A percentile compares a stretch with the other conserved stretches of the same genome.
Evolutionary conservation across 2,797 vertebrate species (phyloP).

Genomic region (Aphelocoma californica): DNA sequence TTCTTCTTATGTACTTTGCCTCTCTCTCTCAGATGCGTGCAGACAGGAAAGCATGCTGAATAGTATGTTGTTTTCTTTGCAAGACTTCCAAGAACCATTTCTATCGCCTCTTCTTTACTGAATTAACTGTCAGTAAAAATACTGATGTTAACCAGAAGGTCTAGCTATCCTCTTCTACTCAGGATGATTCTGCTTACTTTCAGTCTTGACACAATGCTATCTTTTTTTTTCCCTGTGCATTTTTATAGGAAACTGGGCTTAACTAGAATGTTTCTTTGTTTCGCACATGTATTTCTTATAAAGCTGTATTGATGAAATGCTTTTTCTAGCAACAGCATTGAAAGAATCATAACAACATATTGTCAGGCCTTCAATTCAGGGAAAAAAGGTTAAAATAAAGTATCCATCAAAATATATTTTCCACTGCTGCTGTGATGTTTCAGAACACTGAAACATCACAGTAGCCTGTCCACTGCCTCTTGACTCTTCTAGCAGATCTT

Average conservation of each 20-base stretch:
- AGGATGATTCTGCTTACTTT: background rate
- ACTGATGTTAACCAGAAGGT: background rate
- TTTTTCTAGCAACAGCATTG: background rate
- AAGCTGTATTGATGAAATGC: background rate
- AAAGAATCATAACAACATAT: background rate
- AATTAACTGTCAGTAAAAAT: background rate
- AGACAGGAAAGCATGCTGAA: background rate
- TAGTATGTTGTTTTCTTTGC: background rate
- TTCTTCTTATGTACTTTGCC: background rate
- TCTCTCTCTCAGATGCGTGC: background rate
- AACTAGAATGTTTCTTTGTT: background rate
- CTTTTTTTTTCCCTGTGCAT: background rate
- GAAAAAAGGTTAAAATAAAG: background rate
- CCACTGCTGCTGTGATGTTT: background rate
- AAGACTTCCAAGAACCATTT: background rate
- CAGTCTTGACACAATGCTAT: background rate
- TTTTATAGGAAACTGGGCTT: background rate
- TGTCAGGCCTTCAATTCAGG: background rate
- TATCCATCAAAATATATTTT: background rate
- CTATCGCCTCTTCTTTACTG: background rate
- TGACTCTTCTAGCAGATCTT: background rate
- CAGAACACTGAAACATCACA: background rate
- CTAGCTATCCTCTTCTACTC: background rate
- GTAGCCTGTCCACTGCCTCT: background rate
- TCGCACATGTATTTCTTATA: background rate